Evolutionary conservation across 2,888 invertebrate genomes (phyloP).

Genomic region (Platypus cylindrus): DNA sequence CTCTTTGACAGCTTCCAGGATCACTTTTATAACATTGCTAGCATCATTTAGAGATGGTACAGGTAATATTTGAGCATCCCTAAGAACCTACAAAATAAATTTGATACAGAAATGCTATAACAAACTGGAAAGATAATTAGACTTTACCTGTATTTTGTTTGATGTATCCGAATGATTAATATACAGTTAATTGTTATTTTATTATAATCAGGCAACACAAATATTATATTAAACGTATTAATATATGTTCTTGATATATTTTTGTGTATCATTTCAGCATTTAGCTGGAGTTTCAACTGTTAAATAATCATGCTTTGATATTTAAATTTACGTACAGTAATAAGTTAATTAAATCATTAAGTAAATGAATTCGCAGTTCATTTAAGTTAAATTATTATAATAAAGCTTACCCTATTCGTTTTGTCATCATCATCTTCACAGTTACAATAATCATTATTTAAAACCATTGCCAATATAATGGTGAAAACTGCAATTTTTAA

Average conservation of each 20-base stretch:
- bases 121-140: neutral
- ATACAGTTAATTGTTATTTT: too few species aligned
- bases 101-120: neutral
- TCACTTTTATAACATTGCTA: conserved; percentile 13
- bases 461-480: conserved; percentile 1
- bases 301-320: too few species aligned
- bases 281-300: too few species aligned
- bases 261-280: too few species aligned
- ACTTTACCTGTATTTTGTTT: neutral
- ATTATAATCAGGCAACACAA: too few species aligned
- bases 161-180: too few species aligned
- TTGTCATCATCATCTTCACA: conserved; percentile 2
- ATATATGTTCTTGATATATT: too few species aligned
- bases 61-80: conserved; percentile 7
- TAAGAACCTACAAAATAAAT: conserved; percentile 7
- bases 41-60: conserved; percentile 10
- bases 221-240: too few species aligned
- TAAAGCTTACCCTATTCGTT: conserved; percentile 3
- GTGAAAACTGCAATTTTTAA: too few species aligned
- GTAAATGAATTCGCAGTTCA: too few species aligned
- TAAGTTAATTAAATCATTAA: too few species aligned
- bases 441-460: neutral
- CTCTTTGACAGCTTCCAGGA: conserved; percentile 12
- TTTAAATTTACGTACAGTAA: too few species aligned
- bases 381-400: neutral